Percentiles rank a stretch among this genome's conserved stretches.
Conservation (phyloP, 1,140 invertebrate genomes). For the Lanistes nyassanus region DNA sequence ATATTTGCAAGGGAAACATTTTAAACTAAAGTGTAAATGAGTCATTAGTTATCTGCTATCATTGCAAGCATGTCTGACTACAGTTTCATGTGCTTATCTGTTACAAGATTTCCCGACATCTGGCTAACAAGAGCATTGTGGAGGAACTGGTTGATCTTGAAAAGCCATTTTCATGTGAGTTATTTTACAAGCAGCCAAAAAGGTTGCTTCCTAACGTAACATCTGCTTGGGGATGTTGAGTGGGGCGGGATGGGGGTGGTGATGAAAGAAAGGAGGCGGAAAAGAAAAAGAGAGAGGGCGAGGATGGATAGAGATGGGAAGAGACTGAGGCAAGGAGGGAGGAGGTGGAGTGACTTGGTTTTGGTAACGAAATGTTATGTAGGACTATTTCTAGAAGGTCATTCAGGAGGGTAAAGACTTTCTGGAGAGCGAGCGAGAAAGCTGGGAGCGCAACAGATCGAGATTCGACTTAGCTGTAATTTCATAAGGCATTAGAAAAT, state of each 20-base stretch:
- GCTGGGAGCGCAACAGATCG: neutral
- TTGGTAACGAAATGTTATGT: conserved; percentile 9
- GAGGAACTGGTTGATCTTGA: too few species aligned
- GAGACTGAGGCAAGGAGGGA: neutral
- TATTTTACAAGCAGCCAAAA: neutral
- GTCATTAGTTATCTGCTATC: too few species aligned
- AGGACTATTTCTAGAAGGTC: neutral
- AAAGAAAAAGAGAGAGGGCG: conserved; percentile 22
- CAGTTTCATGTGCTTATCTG: too few species aligned
- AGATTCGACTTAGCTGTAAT: neutral
- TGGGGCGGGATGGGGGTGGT: neutral
- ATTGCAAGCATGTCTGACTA: too few species aligned
- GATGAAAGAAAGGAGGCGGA: neutral
- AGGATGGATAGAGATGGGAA: neutral
- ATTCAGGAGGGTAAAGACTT: neutral
- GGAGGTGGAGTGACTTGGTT: conserved; percentile 6
- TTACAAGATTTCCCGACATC: too few species aligned
- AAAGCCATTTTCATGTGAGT: too few species aligned
- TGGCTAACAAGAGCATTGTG: too few species aligned
- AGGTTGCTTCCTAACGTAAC: neutral
- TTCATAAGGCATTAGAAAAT: neutral
- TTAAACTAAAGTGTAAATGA: too few species aligned
- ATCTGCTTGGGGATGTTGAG: neutral
- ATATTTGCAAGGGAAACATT: too few species aligned
- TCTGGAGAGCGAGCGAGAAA: neutral